phyloP scores from a whole-genome alignment of 2,888 invertebrate species.

The Drosophila dives region DNA sequence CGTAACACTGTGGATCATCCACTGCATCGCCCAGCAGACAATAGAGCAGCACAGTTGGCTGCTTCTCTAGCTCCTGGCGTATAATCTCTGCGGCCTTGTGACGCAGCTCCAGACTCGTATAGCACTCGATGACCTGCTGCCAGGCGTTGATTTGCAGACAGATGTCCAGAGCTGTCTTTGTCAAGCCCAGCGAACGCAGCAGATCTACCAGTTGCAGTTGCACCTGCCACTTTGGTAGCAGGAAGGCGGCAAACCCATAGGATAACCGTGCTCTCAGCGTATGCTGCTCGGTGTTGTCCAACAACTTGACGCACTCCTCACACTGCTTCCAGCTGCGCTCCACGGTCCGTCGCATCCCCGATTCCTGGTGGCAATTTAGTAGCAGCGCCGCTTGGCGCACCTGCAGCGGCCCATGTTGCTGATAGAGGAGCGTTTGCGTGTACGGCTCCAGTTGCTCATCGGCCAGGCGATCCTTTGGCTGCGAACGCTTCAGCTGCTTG shows the following conservation, averaged over 20 bases:
- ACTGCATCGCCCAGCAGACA: conserved; percentile 96
- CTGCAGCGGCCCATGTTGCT: conserved; percentile 90
- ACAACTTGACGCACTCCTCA: conserved; percentile 90
- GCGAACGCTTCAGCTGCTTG: conserved; percentile 89
- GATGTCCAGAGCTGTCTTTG: conserved; percentile 93
- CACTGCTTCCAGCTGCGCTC: conserved; percentile 95
- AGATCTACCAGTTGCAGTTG: conserved; percentile 92
- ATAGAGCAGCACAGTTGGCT: conserved; percentile 93
- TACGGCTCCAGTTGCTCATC: conserved; percentile 94
- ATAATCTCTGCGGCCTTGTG: conserved; percentile 97
- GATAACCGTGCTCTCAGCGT: conserved; percentile 85
- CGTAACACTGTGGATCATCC: conserved; percentile 91
- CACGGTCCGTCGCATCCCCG: conserved; percentile 91
- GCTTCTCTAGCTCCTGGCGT: conserved; percentile 90
- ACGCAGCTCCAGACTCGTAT: conserved; percentile 91
- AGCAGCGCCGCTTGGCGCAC: conserved; percentile 91
- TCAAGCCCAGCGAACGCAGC: conserved; percentile 91
- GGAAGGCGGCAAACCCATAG: conserved; percentile 89
- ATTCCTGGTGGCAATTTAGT: conserved; percentile 91
- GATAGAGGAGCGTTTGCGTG: conserved; percentile 87
- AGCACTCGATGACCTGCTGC: conserved; percentile 97
- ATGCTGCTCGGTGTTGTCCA: conserved; percentile 80
- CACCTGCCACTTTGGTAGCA: conserved; percentile 91
- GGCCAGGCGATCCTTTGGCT: conserved; percentile 92
- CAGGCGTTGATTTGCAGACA: conserved; percentile 92